Base-by-base conservation (phyloP, 2,888 invertebrate genomes). In the Cephus rjabovi region DNA sequence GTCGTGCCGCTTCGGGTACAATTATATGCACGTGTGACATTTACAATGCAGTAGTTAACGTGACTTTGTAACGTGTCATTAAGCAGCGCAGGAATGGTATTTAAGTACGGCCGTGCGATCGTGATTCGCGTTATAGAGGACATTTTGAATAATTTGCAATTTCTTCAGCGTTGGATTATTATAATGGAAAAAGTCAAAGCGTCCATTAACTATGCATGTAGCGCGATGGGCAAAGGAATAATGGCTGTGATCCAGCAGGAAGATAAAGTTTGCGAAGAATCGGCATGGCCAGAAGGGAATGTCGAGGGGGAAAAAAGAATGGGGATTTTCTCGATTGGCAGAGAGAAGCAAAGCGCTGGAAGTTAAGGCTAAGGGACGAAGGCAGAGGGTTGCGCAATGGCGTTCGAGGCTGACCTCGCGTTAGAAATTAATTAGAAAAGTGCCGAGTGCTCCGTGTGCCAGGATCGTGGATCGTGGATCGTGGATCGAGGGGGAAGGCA, bases 401-500 rank as follows among this genome's bases (percentile, higher is more conserved):
- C 69, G 69, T 34, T 37, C 79, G 78, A 79, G 80, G 79, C 82
- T 85, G 86, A 87, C 86, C 88, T 88, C 86, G 83, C 85, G 89
- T 89, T 87, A 87, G 89, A 89, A 89, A 90, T 90, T 90, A 90
- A 90, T 90, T 89, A 90, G 88, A 87, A 87, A 88, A 89, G 89
- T 89, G 89, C 87, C 83, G 84, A 82, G 87, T 87, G 83, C 68
- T 70, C 70, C 77, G 76, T 78, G 73, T 40, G 76, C 71, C 35
- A 75, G 77, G 71, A 74, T 77, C 34, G 79, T 71, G 71, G 76
- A 33, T 75, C 77, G 80, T 76, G 76, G 80, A 37, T 76, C 79
- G 74, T 35, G 77, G 82, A 79, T 79, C 82, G 79, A 79, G 84
- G 83, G 83, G 78, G 80, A 78, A 83, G 87, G 88, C 89, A 89